Conservation (phyloP, 2,888 invertebrate genomes). For the Nomada ruficornis region DNA sequence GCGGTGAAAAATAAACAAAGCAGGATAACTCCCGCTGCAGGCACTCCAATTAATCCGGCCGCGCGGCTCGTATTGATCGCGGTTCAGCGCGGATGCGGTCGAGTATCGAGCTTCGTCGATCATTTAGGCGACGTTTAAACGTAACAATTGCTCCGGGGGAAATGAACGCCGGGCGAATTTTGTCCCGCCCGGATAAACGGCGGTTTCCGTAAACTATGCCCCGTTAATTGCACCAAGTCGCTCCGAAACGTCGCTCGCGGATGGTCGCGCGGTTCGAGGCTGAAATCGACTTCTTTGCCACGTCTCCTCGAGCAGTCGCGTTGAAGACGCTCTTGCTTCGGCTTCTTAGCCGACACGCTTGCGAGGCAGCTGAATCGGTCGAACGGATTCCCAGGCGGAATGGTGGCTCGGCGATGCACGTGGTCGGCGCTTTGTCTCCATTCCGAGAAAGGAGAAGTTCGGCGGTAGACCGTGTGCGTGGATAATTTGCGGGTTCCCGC, state of each 20-base stretch:
- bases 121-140: constrained; percentile 8
- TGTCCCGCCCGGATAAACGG: constrained; percentile 36
- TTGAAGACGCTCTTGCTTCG: too few species aligned
- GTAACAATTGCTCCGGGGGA: constrained; percentile 9
- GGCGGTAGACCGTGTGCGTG: constrained; percentile 18
- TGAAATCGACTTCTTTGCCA: too few species aligned
- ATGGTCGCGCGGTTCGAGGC: background rate
- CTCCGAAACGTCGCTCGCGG: background rate
- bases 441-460: background rate
- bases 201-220: constrained; percentile 31
- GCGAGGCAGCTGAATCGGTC: background rate
- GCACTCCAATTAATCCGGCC: constrained; percentile 28
- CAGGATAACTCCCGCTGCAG: background rate
- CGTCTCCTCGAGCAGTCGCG: background rate
- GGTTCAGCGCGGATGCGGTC: background rate
- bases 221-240: constrained; percentile 23
- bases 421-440: constrained; percentile 10
- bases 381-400: background rate
- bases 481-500: constrained; percentile 34
- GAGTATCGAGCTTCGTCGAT: background rate
- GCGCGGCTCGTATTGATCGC: constrained; percentile 17
- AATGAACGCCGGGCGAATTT: constrained; percentile 39
- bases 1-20: constrained; percentile 8
- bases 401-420: background rate
- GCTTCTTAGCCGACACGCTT: background rate